A percentile compares a stretch with the other conserved stretches of the same genome.
phyloP scores from a whole-genome alignment of 2,888 invertebrate genomes.

The Stegophylla sp. region DNA sequence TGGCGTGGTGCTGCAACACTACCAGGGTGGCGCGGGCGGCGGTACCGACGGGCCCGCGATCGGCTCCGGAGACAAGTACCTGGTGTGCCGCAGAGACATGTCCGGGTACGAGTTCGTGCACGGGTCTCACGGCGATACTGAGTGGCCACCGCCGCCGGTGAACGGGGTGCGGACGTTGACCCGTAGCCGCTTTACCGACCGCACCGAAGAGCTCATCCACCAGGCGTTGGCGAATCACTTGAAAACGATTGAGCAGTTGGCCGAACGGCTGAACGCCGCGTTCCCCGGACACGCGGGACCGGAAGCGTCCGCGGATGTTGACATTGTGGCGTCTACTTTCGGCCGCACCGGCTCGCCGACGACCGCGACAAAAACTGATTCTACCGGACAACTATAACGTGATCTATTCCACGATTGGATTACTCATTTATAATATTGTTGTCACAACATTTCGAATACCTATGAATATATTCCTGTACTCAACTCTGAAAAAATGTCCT shows the following conservation, averaged over 20 bases:
- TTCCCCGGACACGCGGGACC: neutral
- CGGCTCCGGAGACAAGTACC: neutral
- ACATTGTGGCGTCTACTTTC: neutral
- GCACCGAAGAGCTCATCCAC: neutral
- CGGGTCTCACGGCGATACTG: neutral
- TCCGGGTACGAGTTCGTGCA: constrained; percentile 43
- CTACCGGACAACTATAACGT: too few species aligned
- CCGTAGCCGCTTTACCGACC: neutral
- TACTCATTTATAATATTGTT: too few species aligned
- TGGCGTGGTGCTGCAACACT: neutral
- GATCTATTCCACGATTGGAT: too few species aligned
- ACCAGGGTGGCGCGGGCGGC: neutral
- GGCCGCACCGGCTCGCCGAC: neutral
- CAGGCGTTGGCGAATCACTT: neutral
- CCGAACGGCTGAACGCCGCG: neutral
- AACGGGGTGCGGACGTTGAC: neutral
- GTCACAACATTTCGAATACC: too few species aligned
- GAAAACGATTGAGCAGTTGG: neutral
- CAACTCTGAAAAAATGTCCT: too few species aligned
- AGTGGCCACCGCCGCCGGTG: neutral
- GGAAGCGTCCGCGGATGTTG: neutral
- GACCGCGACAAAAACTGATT: too few species aligned
- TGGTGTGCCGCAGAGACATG: constrained; percentile 38
- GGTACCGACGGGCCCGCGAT: too few species aligned
- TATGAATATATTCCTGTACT: too few species aligned